Conservation (phyloP, 2,888 invertebrate species). For the Nemapogon koenigi region DNA sequence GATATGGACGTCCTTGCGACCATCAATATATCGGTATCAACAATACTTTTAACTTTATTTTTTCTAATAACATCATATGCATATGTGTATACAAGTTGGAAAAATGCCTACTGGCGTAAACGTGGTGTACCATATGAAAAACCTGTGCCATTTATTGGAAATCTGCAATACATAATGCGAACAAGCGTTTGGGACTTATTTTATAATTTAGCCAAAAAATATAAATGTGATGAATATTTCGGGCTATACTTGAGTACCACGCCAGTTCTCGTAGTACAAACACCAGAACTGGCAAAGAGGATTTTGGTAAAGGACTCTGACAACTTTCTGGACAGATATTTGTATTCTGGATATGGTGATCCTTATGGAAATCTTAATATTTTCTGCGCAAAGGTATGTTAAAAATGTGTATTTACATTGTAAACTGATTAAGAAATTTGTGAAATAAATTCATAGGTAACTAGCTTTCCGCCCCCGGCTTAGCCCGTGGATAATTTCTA, state of each 20-base stretch:
- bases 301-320: conserved; percentile 34
- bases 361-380: conserved; percentile 40
- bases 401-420: too few relatives aligned
- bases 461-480: too few relatives aligned
- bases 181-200: conserved; percentile 33
- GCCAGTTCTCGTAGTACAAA: conserved; percentile 34
- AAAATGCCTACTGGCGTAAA: conserved; percentile 39
- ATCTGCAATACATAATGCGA: conserved; percentile 33
- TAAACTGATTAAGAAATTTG: too few relatives aligned
- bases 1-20: too few relatives aligned
- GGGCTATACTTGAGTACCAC: conserved; percentile 36
- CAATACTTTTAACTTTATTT: not conserved
- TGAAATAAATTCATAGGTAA: too few relatives aligned
- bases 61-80: conserved; percentile 11
- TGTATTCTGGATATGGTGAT: conserved; percentile 29
- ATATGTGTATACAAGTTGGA: conserved; percentile 24
- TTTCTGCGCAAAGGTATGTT: conserved; percentile 36
- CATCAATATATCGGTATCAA: not conserved
- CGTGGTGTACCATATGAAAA: conserved; percentile 34
- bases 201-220: conserved; percentile 24
- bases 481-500: too few relatives aligned
- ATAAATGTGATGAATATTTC: conserved; percentile 27
- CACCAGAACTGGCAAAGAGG: conserved; percentile 32
- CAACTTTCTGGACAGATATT: conserved; percentile 32
- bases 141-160: conserved; percentile 32